Evolutionary conservation across 2,797 vertebrate genomes (phyloP).

Genomic region (Argyrosomus regius): DNA sequence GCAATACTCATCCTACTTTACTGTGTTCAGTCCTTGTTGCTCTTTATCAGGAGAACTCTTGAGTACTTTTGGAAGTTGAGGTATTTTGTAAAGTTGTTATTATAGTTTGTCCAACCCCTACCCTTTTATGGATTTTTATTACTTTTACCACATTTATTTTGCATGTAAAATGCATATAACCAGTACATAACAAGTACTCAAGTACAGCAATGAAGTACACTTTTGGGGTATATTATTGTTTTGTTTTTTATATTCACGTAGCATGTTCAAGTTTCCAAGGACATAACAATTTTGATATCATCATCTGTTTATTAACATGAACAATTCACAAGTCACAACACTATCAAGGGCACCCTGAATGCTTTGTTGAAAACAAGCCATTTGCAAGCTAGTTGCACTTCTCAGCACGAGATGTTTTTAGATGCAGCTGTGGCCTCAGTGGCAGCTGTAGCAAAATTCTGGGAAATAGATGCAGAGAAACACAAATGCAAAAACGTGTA

Average conservation of each 20-base stretch:
- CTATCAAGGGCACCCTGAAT: not conserved
- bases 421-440: slow-evolving; percentile 7
- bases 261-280: too few species aligned
- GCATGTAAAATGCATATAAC: too few species aligned
- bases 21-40: not conserved
- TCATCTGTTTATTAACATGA: not conserved
- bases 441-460: slow-evolving; percentile 15
- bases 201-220: too few species aligned
- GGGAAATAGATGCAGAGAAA: slow-evolving; percentile 20
- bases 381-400: not conserved
- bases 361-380: not conserved
- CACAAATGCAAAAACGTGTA: not conserved
- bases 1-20: not conserved
- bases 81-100: not conserved
- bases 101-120: not conserved
- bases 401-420: not conserved
- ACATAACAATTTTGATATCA: too few species aligned
- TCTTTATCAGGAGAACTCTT: not conserved
- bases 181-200: too few species aligned
- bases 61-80: not conserved
- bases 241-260: too few species aligned
- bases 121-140: not conserved
- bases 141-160: too few species aligned
- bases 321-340: not conserved
- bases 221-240: too few species aligned